Conservation (phyloP, 2,888 invertebrate genomes). For the Heliconius charithonia region DNA sequence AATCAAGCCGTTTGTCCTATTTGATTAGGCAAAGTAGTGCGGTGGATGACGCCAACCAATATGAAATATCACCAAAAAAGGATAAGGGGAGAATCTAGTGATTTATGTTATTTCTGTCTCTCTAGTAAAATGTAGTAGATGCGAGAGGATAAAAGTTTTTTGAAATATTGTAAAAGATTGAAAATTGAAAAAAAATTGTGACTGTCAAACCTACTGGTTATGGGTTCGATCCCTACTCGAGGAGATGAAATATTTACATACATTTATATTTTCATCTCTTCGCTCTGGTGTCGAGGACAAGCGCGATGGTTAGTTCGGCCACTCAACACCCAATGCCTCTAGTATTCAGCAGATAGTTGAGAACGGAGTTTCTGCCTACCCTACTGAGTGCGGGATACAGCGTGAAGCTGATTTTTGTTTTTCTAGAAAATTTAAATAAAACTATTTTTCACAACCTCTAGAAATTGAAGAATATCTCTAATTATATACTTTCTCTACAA, state of each 20-base stretch:
- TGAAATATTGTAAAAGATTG: background rate
- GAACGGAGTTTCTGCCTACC: too few species aligned
- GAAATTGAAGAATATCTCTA: background rate
- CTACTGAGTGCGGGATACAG: too few species aligned
- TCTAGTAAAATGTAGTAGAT: background rate
- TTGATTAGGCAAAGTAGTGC: background rate
- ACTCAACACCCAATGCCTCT: too few species aligned
- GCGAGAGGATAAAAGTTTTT: background rate
- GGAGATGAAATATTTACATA: too few species aligned
- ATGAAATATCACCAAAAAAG: background rate
- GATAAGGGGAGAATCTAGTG: background rate
- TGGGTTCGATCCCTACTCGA: too few species aligned
- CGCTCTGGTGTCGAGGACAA: too few species aligned
- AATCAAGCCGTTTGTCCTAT: background rate
- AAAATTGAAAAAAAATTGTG: background rate
- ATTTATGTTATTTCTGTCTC: background rate
- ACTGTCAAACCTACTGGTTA: too few species aligned
- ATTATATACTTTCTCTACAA: background rate
- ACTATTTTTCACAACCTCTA: background rate
- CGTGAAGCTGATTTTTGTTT: too few species aligned
- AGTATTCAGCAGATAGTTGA: too few species aligned
- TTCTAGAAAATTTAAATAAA: too few species aligned
- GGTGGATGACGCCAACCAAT: background rate
- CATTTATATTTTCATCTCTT: too few species aligned
- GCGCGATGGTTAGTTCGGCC: too few species aligned